Percentiles rank a stretch among this genome's conserved stretches.
Conservation (phyloP, 2,888 invertebrate species). For the Autographa pulchrina region DNA sequence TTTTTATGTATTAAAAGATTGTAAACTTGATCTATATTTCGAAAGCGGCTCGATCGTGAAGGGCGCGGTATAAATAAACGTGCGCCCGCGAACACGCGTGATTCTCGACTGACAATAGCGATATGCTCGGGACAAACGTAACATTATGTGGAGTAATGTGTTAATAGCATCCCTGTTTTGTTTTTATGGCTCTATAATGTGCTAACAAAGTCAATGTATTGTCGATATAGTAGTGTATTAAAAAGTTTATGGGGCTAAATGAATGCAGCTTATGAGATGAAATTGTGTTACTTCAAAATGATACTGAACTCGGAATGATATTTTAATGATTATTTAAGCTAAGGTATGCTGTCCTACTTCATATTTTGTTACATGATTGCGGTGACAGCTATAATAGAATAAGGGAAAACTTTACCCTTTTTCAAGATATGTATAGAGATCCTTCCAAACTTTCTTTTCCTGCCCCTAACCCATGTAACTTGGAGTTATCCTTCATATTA, state of each 20-base stretch:
- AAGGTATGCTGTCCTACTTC: too few species aligned
- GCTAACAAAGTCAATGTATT: conserved; percentile 22
- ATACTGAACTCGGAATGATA: too few species aligned
- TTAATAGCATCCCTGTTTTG: conserved; percentile 27
- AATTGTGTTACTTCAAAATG: neutral
- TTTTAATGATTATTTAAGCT: too few species aligned
- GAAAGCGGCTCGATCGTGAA: conserved; percentile 60
- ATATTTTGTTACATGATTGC: too few species aligned
- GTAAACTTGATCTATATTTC: conserved; percentile 60
- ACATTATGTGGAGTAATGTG: conserved; percentile 32
- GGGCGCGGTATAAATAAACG: conserved; percentile 76
- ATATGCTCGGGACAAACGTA: conserved; percentile 22
- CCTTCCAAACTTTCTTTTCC: too few species aligned
- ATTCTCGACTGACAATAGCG: conserved; percentile 68
- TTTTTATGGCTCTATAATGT: conserved; percentile 13
- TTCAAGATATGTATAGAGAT: too few species aligned
- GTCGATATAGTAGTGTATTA: neutral
- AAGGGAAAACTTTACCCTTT: too few species aligned
- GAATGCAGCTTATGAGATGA: neutral
- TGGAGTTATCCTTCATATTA: too few species aligned
- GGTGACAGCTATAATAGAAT: too few species aligned
- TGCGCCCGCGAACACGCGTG: conserved; percentile 62
- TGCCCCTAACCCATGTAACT: too few species aligned
- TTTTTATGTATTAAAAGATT: conserved; percentile 26
- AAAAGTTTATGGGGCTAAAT: neutral